Percentiles rank a stretch among this genome's conserved stretches.
Evolutionary conservation across 2,797 vertebrate species (phyloP).

Genomic region (Esox masquinongy): DNA sequence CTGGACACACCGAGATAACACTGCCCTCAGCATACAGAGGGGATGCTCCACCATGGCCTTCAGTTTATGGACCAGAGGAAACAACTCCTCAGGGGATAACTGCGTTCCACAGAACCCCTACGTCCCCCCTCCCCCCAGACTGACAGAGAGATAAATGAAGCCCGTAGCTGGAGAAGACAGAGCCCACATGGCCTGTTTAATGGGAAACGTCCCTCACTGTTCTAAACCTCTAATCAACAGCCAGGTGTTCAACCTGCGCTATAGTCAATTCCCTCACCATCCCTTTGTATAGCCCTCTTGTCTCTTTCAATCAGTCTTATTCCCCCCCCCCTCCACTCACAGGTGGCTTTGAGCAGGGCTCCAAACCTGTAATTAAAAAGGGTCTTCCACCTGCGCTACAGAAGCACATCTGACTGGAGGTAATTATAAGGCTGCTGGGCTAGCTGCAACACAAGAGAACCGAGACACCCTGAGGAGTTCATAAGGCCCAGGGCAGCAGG

Average conservation of each 20-base stretch:
- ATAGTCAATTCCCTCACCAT: not conserved
- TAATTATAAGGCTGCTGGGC: conserved; percentile 63
- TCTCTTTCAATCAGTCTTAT: not conserved
- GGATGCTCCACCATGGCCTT: not conserved
- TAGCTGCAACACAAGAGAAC: conserved; percentile 42
- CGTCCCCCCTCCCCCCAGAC: not conserved
- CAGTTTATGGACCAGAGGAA: not conserved
- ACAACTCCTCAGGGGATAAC: not conserved
- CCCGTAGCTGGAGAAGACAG: not conserved
- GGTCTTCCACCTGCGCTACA: conserved; percentile 64
- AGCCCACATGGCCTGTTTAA: conserved; percentile 33
- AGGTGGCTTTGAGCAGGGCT: conserved; percentile 47
- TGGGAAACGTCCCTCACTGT: conserved; percentile 33
- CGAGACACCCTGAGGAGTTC: conserved; percentile 1
- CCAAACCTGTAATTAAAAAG: conserved; percentile 64
- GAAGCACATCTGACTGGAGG: conserved; percentile 53
- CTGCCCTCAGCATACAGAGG: not conserved
- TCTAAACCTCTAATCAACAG: conserved; percentile 33
- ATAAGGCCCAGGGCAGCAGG: not conserved
- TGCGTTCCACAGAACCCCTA: not conserved
- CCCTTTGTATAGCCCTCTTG: conserved; percentile 5
- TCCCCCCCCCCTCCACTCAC: conserved; percentile 9
- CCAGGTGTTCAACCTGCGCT: conserved; percentile 51
- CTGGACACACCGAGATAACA: not conserved
- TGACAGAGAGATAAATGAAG: conserved; percentile 5